Evolutionary conservation across 2,797 vertebrate species (phyloP).

Genomic region (Borostomias antarcticus): DNA sequence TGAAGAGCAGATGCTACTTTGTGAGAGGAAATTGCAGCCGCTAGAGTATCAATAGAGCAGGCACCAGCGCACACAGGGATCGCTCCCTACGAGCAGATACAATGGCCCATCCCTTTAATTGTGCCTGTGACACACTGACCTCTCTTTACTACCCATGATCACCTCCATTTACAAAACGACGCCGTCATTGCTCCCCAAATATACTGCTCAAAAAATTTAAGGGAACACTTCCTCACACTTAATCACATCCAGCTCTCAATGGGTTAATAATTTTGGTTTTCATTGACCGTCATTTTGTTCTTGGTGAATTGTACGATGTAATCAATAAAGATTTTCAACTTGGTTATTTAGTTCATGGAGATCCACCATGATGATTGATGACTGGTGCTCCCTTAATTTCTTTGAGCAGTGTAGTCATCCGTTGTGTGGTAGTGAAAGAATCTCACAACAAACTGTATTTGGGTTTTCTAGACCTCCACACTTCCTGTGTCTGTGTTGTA

Average conservation of each 20-base stretch:
- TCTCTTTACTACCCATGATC: neutral
- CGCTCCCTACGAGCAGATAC: conserved; percentile 16
- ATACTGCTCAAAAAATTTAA: too few relatives aligned
- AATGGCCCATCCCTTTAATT: conserved; percentile 14
- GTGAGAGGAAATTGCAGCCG: conserved; percentile 31
- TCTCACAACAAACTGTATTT: conserved; percentile 33
- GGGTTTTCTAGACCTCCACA: conserved; percentile 25
- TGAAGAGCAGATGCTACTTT: conserved; percentile 13
- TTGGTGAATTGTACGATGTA: too few relatives aligned
- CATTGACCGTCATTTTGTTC: too few relatives aligned
- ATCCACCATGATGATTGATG: too few relatives aligned
- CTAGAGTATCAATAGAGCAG: conserved; percentile 1
- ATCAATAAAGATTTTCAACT: too few relatives aligned
- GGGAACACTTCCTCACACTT: too few relatives aligned
- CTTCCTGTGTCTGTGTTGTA: conserved; percentile 52
- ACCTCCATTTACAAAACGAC: conserved; percentile 17
- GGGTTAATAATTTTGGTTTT: too few relatives aligned
- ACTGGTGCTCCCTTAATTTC: too few relatives aligned
- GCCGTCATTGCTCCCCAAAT: conserved; percentile 45
- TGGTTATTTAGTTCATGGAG: too few relatives aligned
- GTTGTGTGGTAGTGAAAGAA: conserved; percentile 26
- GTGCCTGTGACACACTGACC: neutral
- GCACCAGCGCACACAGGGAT: neutral
- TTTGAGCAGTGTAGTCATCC: too few relatives aligned
- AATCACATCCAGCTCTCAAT: too few relatives aligned